phyloP scores from a whole-genome alignment of 37 sponge, comb jelly and placozoan species.

The Haliclona indistincta region DNA sequence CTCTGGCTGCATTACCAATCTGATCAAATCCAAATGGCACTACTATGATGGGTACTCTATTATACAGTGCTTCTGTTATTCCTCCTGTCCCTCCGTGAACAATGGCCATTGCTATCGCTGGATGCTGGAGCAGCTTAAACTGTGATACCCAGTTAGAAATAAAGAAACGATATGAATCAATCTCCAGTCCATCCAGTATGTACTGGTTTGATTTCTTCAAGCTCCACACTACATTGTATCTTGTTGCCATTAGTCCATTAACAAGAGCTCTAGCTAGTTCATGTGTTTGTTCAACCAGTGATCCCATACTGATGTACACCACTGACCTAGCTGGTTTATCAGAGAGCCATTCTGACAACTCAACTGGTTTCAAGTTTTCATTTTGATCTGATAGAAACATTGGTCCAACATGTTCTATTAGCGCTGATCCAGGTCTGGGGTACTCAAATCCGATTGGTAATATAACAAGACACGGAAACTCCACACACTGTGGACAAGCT shows the following conservation, averaged over 20 bases:
- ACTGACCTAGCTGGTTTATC: slow-evolving; percentile 16
- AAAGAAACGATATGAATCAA: slow-evolving; percentile 11
- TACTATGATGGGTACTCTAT: slow-evolving; percentile 39
- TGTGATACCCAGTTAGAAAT: slow-evolving; percentile 48
- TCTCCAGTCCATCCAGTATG: slow-evolving; percentile 18
- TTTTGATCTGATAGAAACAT: slow-evolving; percentile 7
- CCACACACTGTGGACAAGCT: neutral
- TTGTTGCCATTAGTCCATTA: slow-evolving; percentile 12
- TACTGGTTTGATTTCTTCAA: slow-evolving; percentile 10
- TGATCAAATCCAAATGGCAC: slow-evolving; percentile 11
- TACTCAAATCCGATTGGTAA: slow-evolving; percentile 55
- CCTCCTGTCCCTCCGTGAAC: slow-evolving; percentile 58
- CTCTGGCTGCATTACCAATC: slow-evolving; percentile 8
- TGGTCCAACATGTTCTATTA: slow-evolving; percentile 48
- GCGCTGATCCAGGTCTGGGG: slow-evolving; percentile 30
- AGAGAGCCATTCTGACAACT: slow-evolving; percentile 50
- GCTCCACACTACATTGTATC: slow-evolving; percentile 42
- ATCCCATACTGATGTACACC: slow-evolving; percentile 75
- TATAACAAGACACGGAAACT: neutral
- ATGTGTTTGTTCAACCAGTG: neutral
- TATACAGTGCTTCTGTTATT: slow-evolving; percentile 36
- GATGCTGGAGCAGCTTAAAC: slow-evolving; percentile 22
- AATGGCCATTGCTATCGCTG: slow-evolving; percentile 40
- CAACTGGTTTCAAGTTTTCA: neutral
- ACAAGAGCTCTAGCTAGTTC: slow-evolving; percentile 29